Percentiles rank a stretch among this genome's conserved stretches.
These are phyloP conservation scores for Scophthalmus maximus DNA, from an alignment of 2,113 vertebrate species.

Conservation along the genomic window DNA sequence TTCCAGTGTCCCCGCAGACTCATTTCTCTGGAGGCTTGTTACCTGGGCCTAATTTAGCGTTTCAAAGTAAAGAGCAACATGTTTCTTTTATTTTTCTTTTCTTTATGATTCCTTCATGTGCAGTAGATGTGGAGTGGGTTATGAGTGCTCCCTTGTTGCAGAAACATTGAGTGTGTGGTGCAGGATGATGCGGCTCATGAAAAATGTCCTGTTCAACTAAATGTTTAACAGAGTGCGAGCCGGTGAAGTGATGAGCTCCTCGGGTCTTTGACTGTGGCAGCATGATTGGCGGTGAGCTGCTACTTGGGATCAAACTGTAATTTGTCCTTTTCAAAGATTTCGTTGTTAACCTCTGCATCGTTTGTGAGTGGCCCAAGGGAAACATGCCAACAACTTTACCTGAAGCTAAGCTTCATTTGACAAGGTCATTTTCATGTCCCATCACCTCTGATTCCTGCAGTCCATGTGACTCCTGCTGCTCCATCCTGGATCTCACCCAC, in stretches of 20 bases:
- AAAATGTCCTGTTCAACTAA: constrained; percentile 5
- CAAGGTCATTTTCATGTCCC: too few species aligned
- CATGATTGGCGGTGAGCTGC: not conserved
- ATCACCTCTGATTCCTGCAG: not conserved
- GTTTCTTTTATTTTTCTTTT: not conserved
- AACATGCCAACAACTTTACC: too few species aligned
- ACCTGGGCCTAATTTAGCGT: constrained; percentile 5
- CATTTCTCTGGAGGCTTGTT: constrained; percentile 12
- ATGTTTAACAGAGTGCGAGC: not conserved
- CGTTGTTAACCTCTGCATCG: not conserved
- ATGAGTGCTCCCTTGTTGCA: not conserved
- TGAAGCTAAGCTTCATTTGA: too few species aligned
- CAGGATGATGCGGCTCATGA: not conserved
- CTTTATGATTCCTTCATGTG: not conserved
- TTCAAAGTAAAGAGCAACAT: not conserved
- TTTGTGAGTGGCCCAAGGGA: too few species aligned
- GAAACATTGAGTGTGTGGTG: not conserved
- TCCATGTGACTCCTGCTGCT: not conserved
- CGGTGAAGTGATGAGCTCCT: not conserved
- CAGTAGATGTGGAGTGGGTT: not conserved
- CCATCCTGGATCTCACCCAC: not conserved
- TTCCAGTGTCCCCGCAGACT: not conserved
- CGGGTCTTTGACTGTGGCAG: not conserved
- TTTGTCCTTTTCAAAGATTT: not conserved
- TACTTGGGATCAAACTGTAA: not conserved